Evolutionary conservation across 2,888 invertebrate genomes (phyloP).

Genomic region (Rugalucina vietnamica): DNA sequence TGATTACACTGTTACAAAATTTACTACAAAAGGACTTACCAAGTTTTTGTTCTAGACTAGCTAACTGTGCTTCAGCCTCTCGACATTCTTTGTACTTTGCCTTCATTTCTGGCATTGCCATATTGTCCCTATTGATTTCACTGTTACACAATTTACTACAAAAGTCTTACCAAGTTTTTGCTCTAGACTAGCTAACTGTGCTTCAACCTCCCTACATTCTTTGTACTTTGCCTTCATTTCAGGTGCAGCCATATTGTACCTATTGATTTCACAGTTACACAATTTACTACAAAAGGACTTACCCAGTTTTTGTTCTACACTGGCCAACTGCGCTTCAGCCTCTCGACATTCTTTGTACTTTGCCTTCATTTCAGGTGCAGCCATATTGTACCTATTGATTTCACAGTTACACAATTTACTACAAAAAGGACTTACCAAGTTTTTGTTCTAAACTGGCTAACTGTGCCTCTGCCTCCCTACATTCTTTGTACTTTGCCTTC

Average conservation of each 20-base stretch:
- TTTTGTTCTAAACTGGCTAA: conserved; percentile 77
- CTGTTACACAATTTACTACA: too few species aligned
- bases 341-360: conserved; percentile 80
- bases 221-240: conserved; percentile 80
- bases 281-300: too few species aligned
- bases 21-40: too few species aligned
- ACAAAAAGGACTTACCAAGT: conserved; percentile 81
- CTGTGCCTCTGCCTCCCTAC: conserved; percentile 78
- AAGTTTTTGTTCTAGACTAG: conserved; percentile 77
- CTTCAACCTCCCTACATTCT: conserved; percentile 80
- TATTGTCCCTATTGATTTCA: too few species aligned
- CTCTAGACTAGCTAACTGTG: conserved; percentile 77
- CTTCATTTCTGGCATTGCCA: conserved; percentile 79
- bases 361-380: conserved; percentile 79
- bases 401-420: too few species aligned
- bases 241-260: conserved; percentile 73
- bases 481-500: conserved; percentile 79
- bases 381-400: too few species aligned
- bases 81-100: conserved; percentile 79
- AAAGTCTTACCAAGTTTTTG: conserved; percentile 80
- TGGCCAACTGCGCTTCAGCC: conserved; percentile 76
- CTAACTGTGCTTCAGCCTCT: conserved; percentile 78
- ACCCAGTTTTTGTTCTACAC: conserved; percentile 81
- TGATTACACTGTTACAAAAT: too few species aligned
- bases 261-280: too few species aligned